Evolutionary conservation across 1,140 invertebrate species (phyloP).

Genomic region (Drosophila leontia): DNA sequence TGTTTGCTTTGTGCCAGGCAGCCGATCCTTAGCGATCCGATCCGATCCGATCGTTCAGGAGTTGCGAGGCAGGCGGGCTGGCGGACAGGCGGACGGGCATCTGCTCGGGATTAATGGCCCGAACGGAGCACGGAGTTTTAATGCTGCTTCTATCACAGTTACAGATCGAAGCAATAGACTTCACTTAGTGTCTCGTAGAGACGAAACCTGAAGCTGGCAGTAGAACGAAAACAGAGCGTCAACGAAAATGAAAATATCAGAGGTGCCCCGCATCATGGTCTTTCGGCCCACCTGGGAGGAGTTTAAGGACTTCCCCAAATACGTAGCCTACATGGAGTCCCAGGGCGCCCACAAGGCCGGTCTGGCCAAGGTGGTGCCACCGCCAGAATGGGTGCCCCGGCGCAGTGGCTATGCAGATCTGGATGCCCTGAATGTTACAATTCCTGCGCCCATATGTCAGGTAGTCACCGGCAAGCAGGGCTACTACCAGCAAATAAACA

Average conservation of each 20-base stretch:
- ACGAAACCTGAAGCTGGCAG: background rate
- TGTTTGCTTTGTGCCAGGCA: constrained; percentile 56
- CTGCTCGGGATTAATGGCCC: constrained; percentile 48
- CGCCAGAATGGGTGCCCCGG: constrained; percentile 95
- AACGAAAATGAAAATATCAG: constrained; percentile 68
- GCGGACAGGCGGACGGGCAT: constrained; percentile 33
- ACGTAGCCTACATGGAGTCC: constrained; percentile 96
- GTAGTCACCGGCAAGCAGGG: constrained; percentile 94
- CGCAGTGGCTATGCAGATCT: constrained; percentile 93
- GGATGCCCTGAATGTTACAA: constrained; percentile 91
- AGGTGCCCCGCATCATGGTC: constrained; percentile 87
- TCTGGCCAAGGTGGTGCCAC: constrained; percentile 97
- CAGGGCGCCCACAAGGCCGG: constrained; percentile 97
- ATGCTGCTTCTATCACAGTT: constrained; percentile 56
- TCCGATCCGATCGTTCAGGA: constrained; percentile 31
- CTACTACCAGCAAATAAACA: constrained; percentile 97
- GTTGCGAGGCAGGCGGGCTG: constrained; percentile 23
- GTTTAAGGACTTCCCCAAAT: constrained; percentile 97
- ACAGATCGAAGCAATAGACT: constrained; percentile 30
- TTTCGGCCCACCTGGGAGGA: constrained; percentile 98
- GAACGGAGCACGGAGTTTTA: constrained; percentile 38
- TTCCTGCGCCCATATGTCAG: constrained; percentile 97
- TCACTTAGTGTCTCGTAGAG: constrained; percentile 9
- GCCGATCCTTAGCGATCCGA: constrained; percentile 24
- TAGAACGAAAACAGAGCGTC: background rate